Evolutionary conservation across 2,113 vertebrate genomes (phyloP), one percentile per base, ranked within the genome.

Genomic region (Oenanthe melanoleuca): DNA sequence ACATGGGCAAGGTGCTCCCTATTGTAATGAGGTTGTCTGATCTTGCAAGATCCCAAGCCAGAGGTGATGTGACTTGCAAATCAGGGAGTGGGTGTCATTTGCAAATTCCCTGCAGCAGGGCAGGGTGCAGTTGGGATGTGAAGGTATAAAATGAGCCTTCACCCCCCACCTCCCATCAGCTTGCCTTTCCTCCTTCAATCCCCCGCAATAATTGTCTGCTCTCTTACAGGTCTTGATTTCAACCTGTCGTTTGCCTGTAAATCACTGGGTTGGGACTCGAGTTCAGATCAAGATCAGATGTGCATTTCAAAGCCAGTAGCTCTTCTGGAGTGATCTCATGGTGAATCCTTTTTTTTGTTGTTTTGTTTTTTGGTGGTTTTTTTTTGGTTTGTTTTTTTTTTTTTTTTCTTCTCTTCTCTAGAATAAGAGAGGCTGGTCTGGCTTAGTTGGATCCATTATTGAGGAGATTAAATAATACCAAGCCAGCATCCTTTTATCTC

Each of bases 51-150:
- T 92, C 50, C 63, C 88, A 70, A 59, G 66, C 79, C 92, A 90
- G 67, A 73, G 88, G 93, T 10, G 16, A 92, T 83, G 85, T 92
- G 92, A 96, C 90, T 95, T 96, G 96, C 82, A 95, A 94, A 95
- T 86, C 79, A 95, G 79, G 67, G 92, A 80, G 96, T 89, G 86
- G 92, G 95, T 92, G 92, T 88, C 82, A 85, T 95, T 93, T 96
- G 89, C 95, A 95, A 53, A 75, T 86, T 44, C 66, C 90, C 53
- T 67, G 88, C 90, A 72, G 93, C 78, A 69, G 88, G 92, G 88
- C 92, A 92, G 66, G 87, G 59, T 89, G 88, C 90, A 79, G n/a
- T 10, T 65, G 82, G 79, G 75, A 83, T 53, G 40, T 42, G 45
- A 59, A 83, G 88, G 82, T 69, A 55, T 33, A 24, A 86, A 75